A percentile compares a stretch with the other conserved stretches of the same genome.
Conservation (phyloP, 2,797 vertebrate genomes). For the Lutjanus campechanus region DNA sequence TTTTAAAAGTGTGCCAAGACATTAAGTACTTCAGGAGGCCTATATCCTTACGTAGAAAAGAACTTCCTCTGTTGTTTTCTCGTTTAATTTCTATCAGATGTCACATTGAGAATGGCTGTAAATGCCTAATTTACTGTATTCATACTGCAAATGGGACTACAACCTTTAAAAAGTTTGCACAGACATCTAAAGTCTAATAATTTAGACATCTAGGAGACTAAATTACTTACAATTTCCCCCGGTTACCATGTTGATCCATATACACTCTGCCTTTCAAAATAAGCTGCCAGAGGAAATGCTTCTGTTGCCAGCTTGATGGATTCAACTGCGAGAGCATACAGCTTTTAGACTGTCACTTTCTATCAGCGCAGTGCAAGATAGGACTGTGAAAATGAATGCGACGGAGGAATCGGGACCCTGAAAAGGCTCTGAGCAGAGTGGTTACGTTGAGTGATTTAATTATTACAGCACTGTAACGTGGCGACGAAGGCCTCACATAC, state of each 20-base stretch:
- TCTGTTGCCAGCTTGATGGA: conserved; percentile 48
- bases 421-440: conserved; percentile 43
- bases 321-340: conserved; percentile 26
- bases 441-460: conserved; percentile 62
- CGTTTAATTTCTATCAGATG: not conserved
- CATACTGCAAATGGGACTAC: not conserved
- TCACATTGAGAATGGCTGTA: not conserved
- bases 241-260: conserved; percentile 2
- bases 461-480: conserved; percentile 49
- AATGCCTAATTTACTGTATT: not conserved
- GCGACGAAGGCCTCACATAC: conserved; percentile 32
- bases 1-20: too few species aligned
- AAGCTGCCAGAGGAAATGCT: conserved; percentile 18
- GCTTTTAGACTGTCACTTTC: conserved; percentile 61
- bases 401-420: conserved; percentile 37
- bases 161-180: not conserved
- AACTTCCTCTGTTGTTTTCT: too few species aligned
- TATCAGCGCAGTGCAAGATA: conserved; percentile 29
- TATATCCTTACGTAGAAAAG: too few species aligned
- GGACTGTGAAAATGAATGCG: conserved; percentile 32
- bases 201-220: not conserved
- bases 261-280: conserved; percentile 6
- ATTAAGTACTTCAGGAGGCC: too few species aligned
- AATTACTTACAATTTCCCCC: not conserved
- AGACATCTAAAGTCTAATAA: not conserved